Base-by-base conservation (phyloP, 1,140 invertebrate genomes). In the Heliconius congener region DNA sequence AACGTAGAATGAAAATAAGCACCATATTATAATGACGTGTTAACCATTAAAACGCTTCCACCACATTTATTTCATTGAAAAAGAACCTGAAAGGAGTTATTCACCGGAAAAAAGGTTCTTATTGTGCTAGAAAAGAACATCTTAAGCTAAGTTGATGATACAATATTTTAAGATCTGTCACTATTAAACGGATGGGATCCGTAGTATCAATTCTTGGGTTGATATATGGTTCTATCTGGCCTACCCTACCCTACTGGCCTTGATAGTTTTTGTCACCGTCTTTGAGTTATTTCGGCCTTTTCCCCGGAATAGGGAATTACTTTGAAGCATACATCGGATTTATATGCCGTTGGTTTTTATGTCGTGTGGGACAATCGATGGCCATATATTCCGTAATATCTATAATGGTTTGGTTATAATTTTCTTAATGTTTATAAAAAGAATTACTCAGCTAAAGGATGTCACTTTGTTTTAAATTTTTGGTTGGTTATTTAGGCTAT, bases 271-370 rank as follows among this genome's bases (percentile, higher is more conserved):
- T 66, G 60, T 66, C 74, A 76, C 74, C 37, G 66, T 71, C 60
- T 66, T 66, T 66, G 60, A 66, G 23, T 27, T 66, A 66, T 66
- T 66, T 66, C 27, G 11, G 9, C 60, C 60, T 66, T 66, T 66
- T 66, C 9, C 60, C 23, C 60, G 60, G 60, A 66, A 66, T 66
- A 9, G 60, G 11, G 60, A 66, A 66, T 66, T 66, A 66, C 74
- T 76, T 76, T 70, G 39, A 57, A 70, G 60, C 74, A 4, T n/a
- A 34, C 19, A 55, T 76, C 39, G 71, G 74, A 76, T 50, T 76
- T 76, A 76, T 60, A 76, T 50, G 74, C 57, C 57, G 30, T 42
- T 76, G 39, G 39, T 70, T 70, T 76, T 76, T 76, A 76, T 70
- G 27, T 76, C 74, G 39, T 76, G 60, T 76, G 70, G 57, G 74